Evolutionary conservation across 2,888 invertebrate species (phyloP).

Genomic region (Colletes collaris): DNA sequence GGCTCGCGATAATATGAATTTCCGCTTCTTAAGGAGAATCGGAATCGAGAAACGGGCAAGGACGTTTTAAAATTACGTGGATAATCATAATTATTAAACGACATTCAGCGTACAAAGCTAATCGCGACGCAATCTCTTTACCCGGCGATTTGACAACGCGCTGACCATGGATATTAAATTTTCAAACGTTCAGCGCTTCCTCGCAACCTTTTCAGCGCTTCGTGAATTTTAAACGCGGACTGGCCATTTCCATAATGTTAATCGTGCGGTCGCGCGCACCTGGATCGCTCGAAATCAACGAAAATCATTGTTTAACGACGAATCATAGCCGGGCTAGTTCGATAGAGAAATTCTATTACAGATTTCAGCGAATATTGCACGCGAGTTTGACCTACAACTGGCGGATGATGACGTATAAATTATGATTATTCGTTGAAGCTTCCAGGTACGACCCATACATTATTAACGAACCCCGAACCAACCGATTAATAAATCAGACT

Average conservation of each 20-base stretch:
- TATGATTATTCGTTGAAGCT: neutral
- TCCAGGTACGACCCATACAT: neutral
- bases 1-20: too few species aligned
- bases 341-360: neutral
- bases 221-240: neutral
- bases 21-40: too few species aligned
- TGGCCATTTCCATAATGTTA: constrained; percentile 1
- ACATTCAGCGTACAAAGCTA: neutral
- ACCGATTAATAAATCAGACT: constrained; percentile 16
- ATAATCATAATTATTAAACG: neutral
- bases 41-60: too few species aligned
- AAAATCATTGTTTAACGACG: neutral
- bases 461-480: constrained; percentile 15
- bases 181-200: neutral
- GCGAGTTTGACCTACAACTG: neutral
- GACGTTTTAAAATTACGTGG: too few species aligned
- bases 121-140: neutral
- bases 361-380: neutral
- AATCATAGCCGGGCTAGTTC: neutral
- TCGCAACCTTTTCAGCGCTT: neutral
- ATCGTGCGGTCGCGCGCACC: neutral
- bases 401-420: neutral
- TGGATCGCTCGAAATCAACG: too few species aligned
- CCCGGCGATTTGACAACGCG: neutral
- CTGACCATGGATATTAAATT: neutral